A percentile compares a stretch with the other conserved stretches of the same genome.
These are phyloP conservation scores for Tragelaphus oryx DNA, from an alignment of 2,797 vertebrate species.

Conservation along the genomic window DNA sequence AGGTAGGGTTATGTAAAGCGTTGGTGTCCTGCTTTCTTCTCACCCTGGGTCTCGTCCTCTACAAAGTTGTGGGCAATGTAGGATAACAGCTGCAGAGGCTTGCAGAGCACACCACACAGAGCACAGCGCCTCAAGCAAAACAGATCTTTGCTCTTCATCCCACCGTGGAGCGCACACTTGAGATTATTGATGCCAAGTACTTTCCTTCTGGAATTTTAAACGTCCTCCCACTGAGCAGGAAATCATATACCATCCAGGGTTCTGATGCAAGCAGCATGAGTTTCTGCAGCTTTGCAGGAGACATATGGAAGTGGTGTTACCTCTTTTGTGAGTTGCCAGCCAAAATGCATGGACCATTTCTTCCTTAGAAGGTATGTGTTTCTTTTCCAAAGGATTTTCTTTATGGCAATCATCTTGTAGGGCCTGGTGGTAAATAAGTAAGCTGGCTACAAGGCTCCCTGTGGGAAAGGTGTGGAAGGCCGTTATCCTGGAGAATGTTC, in stretches of 20 bases:
- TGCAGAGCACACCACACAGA: neutral
- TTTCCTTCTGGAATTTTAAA: conserved; percentile 58
- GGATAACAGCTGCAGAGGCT: neutral
- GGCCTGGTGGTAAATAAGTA: neutral
- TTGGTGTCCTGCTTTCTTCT: neutral
- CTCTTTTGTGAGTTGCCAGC: neutral
- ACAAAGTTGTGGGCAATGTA: neutral
- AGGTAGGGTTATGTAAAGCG: rapidly evolving
- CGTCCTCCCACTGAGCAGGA: conserved; percentile 56
- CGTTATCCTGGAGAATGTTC: neutral
- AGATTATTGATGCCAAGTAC: conserved; percentile 51
- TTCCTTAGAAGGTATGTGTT: neutral
- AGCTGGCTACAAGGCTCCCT: neutral
- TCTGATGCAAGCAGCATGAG: conserved; percentile 39
- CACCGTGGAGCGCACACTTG: neutral
- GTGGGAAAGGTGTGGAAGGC: neutral
- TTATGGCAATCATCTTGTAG: neutral
- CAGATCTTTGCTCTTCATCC: neutral
- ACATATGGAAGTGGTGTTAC: conserved; percentile 37
- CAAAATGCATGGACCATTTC: conserved; percentile 10
- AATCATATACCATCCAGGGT: conserved; percentile 37
- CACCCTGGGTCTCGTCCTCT: neutral
- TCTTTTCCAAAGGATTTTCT: conserved; percentile 34
- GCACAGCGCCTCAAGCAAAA: neutral
- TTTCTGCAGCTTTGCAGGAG: conserved; percentile 24